These are phyloP conservation scores for Sminthurides aquaticus DNA, from an alignment of 2,888 invertebrate species.

Conservation along the genomic window DNA sequence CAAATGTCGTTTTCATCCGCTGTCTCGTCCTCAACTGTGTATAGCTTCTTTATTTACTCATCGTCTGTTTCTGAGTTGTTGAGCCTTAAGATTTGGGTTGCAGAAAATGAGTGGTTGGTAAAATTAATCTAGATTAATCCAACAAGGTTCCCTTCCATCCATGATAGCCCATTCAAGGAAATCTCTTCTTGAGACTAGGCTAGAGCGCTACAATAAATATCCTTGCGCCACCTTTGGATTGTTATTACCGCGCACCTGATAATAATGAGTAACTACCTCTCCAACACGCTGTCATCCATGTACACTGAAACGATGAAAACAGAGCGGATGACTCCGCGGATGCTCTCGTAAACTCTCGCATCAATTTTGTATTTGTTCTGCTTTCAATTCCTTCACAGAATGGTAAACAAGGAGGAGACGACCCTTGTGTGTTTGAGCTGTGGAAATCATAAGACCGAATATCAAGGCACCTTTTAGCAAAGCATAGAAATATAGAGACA, in stretches of 20 bases:
- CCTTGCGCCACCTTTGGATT: no score
- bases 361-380: slow-evolving; percentile 5
- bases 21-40: neutral
- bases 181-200: no score
- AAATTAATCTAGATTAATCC: neutral
- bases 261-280: no score
- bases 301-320: no score
- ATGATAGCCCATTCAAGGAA: neutral
- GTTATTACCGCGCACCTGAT: no score
- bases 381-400: slow-evolving; percentile 5
- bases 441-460: neutral
- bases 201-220: no score
- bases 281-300: no score
- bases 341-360: slow-evolving; percentile 2
- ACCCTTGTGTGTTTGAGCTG: neutral
- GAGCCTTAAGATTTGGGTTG: neutral
- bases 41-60: neutral
- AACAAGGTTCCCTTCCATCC: neutral
- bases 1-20: neutral
- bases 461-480: no score
- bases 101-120: neutral
- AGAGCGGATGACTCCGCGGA: neutral
- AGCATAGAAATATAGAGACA: neutral
- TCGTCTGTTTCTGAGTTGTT: neutral
- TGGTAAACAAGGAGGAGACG: neutral